Evolutionary conservation across 2,888 invertebrate genomes (phyloP).

Genomic region (Ceriagrion tenellum): DNA sequence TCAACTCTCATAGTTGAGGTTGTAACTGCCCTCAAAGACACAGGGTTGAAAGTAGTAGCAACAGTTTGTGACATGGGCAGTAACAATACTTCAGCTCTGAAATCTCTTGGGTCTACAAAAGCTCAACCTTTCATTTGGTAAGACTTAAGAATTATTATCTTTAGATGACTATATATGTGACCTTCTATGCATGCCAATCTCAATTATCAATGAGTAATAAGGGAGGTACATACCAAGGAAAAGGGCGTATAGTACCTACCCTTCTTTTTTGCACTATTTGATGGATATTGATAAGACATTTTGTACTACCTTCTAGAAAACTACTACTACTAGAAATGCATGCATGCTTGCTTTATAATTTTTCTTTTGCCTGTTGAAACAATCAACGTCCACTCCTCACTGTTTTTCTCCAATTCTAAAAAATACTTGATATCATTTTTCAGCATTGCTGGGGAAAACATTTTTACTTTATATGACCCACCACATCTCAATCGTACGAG

Average conservation of each 20-base stretch:
- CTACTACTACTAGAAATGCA: neutral
- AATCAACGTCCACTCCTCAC: neutral
- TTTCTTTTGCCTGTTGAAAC: neutral
- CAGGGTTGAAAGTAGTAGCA: slow-evolving; percentile 1
- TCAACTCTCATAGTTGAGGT: neutral
- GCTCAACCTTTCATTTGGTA: slow-evolving; percentile 10
- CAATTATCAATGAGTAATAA: neutral
- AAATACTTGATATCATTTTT: neutral
- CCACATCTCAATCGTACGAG: neutral
- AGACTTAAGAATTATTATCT: neutral
- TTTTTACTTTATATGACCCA: neutral
- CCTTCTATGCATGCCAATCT: neutral
- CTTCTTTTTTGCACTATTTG: neutral
- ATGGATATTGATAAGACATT: neutral
- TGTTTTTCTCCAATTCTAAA: neutral
- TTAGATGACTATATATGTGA: neutral
- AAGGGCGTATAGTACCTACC: neutral
- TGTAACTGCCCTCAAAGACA: neutral
- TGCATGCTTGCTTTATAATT: neutral
- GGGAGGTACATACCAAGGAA: neutral
- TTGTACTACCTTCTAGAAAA: neutral
- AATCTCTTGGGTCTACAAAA: slow-evolving; percentile 6
- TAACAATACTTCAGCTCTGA: neutral
- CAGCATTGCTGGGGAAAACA: neutral
- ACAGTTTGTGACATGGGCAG: slow-evolving; percentile 25